phyloP scores from a whole-genome alignment of 1,140 invertebrate genomes.

The Thrips palmi region DNA sequence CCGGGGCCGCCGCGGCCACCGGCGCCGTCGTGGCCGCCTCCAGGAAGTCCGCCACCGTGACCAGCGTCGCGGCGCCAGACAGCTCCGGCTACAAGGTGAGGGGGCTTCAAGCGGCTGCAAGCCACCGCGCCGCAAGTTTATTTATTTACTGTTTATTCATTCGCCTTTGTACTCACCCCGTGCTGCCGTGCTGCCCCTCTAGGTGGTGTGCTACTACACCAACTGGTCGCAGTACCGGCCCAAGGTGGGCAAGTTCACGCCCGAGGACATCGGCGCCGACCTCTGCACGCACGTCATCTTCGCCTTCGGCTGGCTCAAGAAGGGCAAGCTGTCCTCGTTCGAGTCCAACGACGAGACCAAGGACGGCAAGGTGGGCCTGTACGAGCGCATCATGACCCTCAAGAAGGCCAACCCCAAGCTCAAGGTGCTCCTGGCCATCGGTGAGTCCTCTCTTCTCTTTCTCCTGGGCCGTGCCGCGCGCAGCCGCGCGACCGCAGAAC shows the following conservation, averaged over 20 bases:
- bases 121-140: background rate
- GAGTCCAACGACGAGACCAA: slow-evolving; percentile 86
- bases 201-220: slow-evolving; percentile 89
- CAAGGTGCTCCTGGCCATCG: slow-evolving; percentile 75
- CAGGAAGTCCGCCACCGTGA: slow-evolving; percentile 35
- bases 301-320: slow-evolving; percentile 93
- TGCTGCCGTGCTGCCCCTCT: slow-evolving; percentile 16
- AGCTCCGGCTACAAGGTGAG: slow-evolving; percentile 32
- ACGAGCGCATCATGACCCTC: slow-evolving; percentile 62
- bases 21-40: slow-evolving; percentile 28
- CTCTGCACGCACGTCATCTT: slow-evolving; percentile 93
- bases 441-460: too few relatives aligned
- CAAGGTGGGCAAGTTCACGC: slow-evolving; percentile 81
- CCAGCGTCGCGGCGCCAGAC: slow-evolving; percentile 31
- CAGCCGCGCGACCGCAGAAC: too few relatives aligned
- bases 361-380: slow-evolving; percentile 75
- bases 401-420: slow-evolving; percentile 80
- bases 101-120: slow-evolving; percentile 34
- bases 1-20: slow-evolving; percentile 14
- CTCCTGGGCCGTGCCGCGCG: too few relatives aligned
- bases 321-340: slow-evolving; percentile 78
- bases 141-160: slow-evolving; percentile 3
- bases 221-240: slow-evolving; percentile 94
- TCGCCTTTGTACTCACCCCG: background rate
- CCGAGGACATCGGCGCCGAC: slow-evolving; percentile 88